Percentiles rank a stretch among this genome's conserved stretches.
Conservation (phyloP, 2,797 vertebrate species). For the Buceros bicornis region DNA sequence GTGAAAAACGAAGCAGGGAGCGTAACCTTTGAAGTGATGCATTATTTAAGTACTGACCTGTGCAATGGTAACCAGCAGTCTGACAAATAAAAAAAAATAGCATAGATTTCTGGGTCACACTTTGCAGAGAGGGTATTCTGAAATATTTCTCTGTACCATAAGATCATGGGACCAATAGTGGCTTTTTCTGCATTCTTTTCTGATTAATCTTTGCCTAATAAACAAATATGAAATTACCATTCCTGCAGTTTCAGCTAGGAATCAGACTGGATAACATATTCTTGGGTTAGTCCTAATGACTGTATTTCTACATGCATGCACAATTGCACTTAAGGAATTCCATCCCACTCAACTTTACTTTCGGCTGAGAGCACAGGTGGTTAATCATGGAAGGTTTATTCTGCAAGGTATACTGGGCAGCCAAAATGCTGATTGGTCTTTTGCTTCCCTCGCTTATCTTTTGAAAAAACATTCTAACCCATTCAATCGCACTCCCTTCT, state of each 20-base stretch:
- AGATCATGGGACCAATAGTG: background rate
- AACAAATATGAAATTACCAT: background rate
- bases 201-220: background rate
- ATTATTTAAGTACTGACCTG: conserved; percentile 12
- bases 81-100: background rate
- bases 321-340: background rate
- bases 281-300: background rate
- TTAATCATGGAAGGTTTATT: background rate
- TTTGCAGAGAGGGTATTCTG: background rate
- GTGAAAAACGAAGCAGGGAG: background rate
- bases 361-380: background rate
- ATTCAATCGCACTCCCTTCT: background rate
- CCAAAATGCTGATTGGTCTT: background rate
- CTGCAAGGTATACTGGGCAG: background rate
- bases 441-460: background rate
- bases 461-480: background rate
- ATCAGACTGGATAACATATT: background rate
- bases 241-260: background rate
- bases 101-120: background rate
- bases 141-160: background rate
- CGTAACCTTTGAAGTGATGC: background rate
- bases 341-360: background rate
- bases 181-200: background rate
- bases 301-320: background rate
- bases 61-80: background rate